Evolutionary conservation across 1,140 invertebrate species (phyloP), one percentile per base, ranked within the genome.

Genomic region (Mamestra configurata): DNA sequence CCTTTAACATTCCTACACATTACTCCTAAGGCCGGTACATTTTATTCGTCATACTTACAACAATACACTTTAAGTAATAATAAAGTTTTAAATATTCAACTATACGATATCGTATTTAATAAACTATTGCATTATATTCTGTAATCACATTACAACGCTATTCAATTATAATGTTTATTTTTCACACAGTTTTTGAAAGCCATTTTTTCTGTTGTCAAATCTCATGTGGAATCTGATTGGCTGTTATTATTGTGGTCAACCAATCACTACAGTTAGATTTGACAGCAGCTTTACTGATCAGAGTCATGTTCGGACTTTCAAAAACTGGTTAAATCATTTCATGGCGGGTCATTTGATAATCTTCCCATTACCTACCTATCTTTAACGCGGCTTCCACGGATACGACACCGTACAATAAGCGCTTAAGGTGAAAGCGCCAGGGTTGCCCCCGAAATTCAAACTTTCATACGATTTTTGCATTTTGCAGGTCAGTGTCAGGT

Each of bases 1-100:
- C 87, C 84, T 85, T 87, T 90, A 90, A 90, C 88, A 89, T 84
- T 84, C 84, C 86, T 92, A 89, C 86, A 86, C 86, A 87, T 92
- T 92, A 93, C 87, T 88, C 84, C 93, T 94, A 94, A 93, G 93
- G 93, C 93, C 93, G 93, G 92, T 92, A 94, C 88, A 92, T 86
- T 82, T 86, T 85, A 89, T 86, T 88, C 86, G 59, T 84, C 86
- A 83, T 88, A 86, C 88, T 92, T 93, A 93, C 85, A 92, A 91
- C 85, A 90, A 92, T 89, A 92, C 90, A 92, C 88, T 92, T 92
- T 90, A 89, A 90, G 89, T 91, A 90, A 90, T 84, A 83, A 80
- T 92, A 93, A 91, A 90, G 84, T 92, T 91, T 91, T 92, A 86
- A 90, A 92, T 88, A 86, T 84, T 90, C 89, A 93, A 93, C 91